phyloP scores from a whole-genome alignment of 2,888 invertebrate species.

The Dryococelus australis region DNA sequence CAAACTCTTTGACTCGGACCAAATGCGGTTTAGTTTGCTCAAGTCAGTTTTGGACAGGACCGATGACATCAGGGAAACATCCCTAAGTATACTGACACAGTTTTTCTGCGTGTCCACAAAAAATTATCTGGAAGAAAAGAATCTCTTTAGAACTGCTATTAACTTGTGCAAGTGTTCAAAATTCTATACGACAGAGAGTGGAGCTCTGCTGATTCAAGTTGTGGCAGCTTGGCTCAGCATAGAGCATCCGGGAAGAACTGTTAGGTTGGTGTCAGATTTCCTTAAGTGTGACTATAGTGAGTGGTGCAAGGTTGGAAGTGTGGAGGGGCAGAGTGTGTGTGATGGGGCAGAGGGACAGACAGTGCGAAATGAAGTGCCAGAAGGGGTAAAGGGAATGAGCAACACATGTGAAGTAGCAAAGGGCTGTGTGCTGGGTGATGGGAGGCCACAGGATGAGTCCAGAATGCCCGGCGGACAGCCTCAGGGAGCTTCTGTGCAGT shows the following conservation, averaged over 20 bases:
- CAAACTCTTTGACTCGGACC: conserved; percentile 57
- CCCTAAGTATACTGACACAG: conserved; percentile 61
- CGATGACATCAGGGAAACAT: conserved; percentile 67
- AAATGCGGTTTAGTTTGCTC: conserved; percentile 61
- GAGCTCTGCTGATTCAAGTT: conserved; percentile 64
- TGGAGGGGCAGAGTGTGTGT: too few species aligned
- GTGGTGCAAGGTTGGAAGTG: not conserved
- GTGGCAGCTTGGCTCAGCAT: conserved; percentile 57
- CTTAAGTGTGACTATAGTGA: not conserved
- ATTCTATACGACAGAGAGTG: conserved; percentile 69
- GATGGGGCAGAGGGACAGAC: too few species aligned
- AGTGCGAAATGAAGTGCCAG: too few species aligned
- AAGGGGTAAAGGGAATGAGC: too few species aligned
- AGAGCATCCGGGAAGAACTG: not conserved
- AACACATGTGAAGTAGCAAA: too few species aligned
- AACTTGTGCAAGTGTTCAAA: conserved; percentile 65
- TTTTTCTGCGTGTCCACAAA: conserved; percentile 55
- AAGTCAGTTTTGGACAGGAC: conserved; percentile 66
- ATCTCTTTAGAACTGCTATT: conserved; percentile 54
- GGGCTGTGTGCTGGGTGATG: too few species aligned
- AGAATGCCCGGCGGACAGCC: too few species aligned
- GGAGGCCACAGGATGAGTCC: too few species aligned
- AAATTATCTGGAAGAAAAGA: conserved; percentile 50
- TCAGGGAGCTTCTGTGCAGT: not conserved
- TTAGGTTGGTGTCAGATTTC: not conserved